Evolutionary conservation across 2,797 vertebrate genomes (phyloP).

Genomic region (Paguma larvata): DNA sequence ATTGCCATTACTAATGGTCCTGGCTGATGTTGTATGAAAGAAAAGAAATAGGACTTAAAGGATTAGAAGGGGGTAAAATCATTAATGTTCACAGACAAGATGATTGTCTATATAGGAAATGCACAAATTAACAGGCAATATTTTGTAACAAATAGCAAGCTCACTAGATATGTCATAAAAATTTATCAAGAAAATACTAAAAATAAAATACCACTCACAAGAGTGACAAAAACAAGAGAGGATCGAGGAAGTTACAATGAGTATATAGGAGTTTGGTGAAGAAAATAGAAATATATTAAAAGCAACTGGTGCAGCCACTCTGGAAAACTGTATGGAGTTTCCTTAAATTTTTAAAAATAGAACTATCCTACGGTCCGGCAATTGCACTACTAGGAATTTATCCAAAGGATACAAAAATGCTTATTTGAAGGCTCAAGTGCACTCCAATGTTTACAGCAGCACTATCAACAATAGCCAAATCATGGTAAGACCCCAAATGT

Average conservation of each 20-base stretch:
- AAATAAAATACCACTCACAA: background rate
- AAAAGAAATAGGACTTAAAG: background rate
- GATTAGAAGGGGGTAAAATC: background rate
- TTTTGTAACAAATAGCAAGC: slow-evolving; percentile 4
- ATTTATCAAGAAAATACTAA: background rate
- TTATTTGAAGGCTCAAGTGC: too few species aligned
- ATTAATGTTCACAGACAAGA: background rate
- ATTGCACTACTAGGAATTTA: too few species aligned
- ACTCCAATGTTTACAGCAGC: too few species aligned
- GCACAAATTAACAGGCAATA: background rate
- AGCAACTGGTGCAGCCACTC: too few species aligned
- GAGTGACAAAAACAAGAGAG: background rate
- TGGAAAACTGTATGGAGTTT: too few species aligned
- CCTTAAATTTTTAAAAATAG: too few species aligned
- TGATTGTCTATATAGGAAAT: background rate
- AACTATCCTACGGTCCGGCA: too few species aligned
- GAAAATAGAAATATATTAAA: background rate
- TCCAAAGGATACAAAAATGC: too few species aligned
- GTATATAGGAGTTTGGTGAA: background rate
- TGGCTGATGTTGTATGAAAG: background rate
- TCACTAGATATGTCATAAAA: background rate
- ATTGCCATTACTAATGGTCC: background rate
- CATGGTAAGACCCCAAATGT: too few species aligned
- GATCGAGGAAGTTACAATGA: background rate
- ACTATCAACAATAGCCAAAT: too few species aligned